These are phyloP conservation scores for Heliconius congener DNA, from an alignment of 1,140 invertebrate genomes.

Conservation along the genomic window DNA sequence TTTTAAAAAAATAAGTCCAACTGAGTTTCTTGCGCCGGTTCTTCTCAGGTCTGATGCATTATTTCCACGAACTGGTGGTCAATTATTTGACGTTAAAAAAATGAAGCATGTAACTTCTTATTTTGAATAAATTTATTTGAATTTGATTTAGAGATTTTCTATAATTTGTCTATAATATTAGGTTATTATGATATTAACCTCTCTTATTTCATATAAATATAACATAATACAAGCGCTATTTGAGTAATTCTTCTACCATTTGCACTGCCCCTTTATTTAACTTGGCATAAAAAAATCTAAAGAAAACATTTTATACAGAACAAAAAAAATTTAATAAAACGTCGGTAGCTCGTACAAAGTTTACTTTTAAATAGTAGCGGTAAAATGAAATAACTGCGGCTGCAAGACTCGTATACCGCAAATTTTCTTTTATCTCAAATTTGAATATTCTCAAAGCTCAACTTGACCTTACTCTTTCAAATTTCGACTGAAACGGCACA, in stretches of 20 bases:
- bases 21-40: too few species aligned
- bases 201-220: too few species aligned
- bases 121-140: too few species aligned
- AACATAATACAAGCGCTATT: too few species aligned
- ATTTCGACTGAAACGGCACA: not conserved
- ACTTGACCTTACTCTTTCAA: slow-evolving; percentile 10
- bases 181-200: too few species aligned
- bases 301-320: not conserved
- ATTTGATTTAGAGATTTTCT: too few species aligned
- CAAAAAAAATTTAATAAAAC: not conserved
- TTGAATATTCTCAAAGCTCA: slow-evolving; percentile 12
- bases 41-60: too few species aligned
- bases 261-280: not conserved
- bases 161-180: too few species aligned
- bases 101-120: too few species aligned
- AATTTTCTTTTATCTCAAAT: slow-evolving; percentile 2
- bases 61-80: too few species aligned
- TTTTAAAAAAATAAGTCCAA: too few species aligned
- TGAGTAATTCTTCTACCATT: not conserved
- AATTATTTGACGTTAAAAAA: too few species aligned
- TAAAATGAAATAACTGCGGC: slow-evolving; percentile 1
- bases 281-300: not conserved
- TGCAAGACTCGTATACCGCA: not conserved
- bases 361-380: slow-evolving; percentile 9
- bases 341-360: not conserved